Evolutionary conservation across 1,140 invertebrate genomes (phyloP).

Genomic region (Chelonus insularis): DNA sequence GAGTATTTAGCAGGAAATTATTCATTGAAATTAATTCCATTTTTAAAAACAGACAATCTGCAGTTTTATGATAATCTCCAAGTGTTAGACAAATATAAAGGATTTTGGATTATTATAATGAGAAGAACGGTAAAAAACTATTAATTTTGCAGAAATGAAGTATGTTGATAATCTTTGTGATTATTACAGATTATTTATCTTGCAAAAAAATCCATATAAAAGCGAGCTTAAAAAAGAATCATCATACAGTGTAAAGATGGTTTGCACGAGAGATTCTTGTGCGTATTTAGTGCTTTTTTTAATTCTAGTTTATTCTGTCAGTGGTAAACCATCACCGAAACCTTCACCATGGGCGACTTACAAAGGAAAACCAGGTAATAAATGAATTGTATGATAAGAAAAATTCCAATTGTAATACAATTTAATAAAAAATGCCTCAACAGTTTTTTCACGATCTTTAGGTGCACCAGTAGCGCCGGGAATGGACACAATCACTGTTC

Average conservation of each 20-base stretch:
- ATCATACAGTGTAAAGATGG: conserved; percentile 37
- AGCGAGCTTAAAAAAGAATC: background rate
- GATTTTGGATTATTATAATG: conserved; percentile 48
- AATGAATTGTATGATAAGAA: conserved; percentile 14
- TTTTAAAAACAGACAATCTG: background rate
- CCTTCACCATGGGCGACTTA: conserved; percentile 26
- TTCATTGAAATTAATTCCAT: background rate
- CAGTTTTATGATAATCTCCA: conserved; percentile 43
- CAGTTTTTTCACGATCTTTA: conserved; percentile 43
- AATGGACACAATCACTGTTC: conserved; percentile 43
- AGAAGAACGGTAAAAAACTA: conserved; percentile 30
- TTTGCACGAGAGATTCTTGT: conserved; percentile 26
- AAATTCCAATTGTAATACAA: background rate
- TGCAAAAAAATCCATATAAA: conserved; percentile 28
- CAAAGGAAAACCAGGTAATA: conserved; percentile 40
- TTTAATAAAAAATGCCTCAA: conserved; percentile 18
- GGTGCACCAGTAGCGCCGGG: conserved; percentile 32
- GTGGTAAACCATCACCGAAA: conserved; percentile 32
- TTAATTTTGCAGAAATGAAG: conserved; percentile 9
- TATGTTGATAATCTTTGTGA: conserved; percentile 37
- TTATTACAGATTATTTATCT: conserved; percentile 36
- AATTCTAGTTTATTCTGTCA: conserved; percentile 24
- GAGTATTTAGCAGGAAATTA: background rate
- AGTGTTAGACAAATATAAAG: conserved; percentile 33
- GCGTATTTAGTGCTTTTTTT: too few species aligned